phyloP scores from a whole-genome alignment of 2,113 vertebrate genomes.

The Melanostigma gelatinosum region DNA sequence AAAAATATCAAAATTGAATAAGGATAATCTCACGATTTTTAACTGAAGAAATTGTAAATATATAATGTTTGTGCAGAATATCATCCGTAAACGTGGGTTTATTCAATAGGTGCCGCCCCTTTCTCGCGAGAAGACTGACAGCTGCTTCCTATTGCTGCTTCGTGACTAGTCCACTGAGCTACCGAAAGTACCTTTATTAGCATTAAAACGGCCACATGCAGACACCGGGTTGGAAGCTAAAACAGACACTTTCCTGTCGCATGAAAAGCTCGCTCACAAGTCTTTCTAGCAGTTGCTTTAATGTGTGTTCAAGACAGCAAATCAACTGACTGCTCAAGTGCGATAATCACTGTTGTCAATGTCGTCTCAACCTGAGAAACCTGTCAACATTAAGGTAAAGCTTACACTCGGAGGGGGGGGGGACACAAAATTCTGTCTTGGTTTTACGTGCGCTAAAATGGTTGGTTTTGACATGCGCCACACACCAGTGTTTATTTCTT shows the following conservation, averaged over 20 bases:
- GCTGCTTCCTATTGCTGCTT: background rate
- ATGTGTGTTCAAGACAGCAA: background rate
- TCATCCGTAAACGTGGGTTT: background rate
- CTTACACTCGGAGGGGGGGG: background rate
- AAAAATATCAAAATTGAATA: background rate
- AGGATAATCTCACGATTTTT: background rate
- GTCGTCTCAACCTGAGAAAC: constrained; percentile 9
- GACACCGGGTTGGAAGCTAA: background rate
- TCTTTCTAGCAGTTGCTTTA: background rate
- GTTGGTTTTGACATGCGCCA: background rate
- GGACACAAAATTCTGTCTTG: background rate
- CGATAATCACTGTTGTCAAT: background rate
- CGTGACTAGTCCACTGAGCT: no score
- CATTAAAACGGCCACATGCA: background rate
- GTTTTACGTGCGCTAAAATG: background rate
- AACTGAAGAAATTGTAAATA: background rate
- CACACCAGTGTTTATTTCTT: background rate
- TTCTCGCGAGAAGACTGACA: constrained; percentile 40
- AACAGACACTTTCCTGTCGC: background rate
- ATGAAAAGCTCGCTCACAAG: background rate
- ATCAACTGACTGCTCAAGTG: background rate
- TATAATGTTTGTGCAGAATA: no score
- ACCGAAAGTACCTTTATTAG: accelerated
- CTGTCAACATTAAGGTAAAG: constrained; percentile 33
- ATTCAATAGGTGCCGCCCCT: background rate